These are phyloP conservation scores for Acronicta leporina DNA, from an alignment of 2,888 invertebrate species.

Conservation along the genomic window DNA sequence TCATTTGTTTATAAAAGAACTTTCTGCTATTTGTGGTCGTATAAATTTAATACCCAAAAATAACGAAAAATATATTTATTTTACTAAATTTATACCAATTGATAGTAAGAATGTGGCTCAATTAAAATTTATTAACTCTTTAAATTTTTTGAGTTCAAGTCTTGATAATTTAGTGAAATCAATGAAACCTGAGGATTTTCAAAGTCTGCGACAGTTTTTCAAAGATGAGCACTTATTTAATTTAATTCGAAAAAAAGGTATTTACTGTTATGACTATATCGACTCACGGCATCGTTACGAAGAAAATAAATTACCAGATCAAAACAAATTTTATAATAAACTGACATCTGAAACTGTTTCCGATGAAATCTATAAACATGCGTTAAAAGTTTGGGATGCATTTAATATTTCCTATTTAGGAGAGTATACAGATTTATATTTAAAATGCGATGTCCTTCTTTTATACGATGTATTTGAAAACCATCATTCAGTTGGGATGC, in stretches of 20 bases:
- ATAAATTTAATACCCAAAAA: conserved; percentile 8
- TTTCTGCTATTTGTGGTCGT: conserved; percentile 1
- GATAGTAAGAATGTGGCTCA: conserved; percentile 1
- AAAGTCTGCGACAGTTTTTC: background rate
- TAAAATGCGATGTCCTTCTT: too few relatives aligned
- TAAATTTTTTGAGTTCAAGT: background rate
- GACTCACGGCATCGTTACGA: too few relatives aligned
- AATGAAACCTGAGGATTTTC: background rate
- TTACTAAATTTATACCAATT: conserved; percentile 4
- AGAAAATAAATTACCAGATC: background rate
- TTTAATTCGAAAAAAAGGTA: too few relatives aligned
- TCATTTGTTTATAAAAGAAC: background rate
- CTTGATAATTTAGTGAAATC: conserved; percentile 2
- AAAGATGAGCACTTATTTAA: background rate
- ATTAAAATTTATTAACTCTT: conserved; percentile 1
- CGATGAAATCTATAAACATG: background rate
- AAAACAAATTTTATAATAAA: conserved; percentile 1
- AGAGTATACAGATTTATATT: background rate
- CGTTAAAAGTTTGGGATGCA: too few relatives aligned
- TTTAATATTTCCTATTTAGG: conserved; percentile 1
- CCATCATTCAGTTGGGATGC: conserved; percentile 4
- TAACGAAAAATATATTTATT: conserved; percentile 5
- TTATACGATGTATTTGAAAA: too few relatives aligned
- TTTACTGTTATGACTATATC: too few relatives aligned
- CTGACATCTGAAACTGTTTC: conserved; percentile 2